Percentiles rank a stretch among this genome's conserved stretches.
phyloP scores from a whole-genome alignment of 2,113 vertebrate species.

The Emberiza fucata region DNA sequence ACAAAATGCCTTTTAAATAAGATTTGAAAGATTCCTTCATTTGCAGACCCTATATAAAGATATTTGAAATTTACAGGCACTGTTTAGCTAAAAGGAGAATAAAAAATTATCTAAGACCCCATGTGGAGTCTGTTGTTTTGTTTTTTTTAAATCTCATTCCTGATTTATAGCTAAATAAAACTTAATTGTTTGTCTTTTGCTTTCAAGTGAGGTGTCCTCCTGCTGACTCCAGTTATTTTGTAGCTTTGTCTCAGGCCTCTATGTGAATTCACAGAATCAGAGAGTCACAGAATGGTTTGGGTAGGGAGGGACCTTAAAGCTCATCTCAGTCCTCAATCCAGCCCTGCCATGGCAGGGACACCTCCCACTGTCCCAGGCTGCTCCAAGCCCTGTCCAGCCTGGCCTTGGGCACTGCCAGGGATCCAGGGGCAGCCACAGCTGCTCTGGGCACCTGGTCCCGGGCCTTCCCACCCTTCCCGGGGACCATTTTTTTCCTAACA shows the following conservation, averaged over 20 bases:
- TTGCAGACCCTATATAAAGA: not conserved
- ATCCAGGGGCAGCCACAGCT: not conserved
- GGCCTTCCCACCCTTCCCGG: accelerated
- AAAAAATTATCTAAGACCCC: not conserved
- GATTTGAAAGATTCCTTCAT: not conserved
- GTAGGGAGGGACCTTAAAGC: not conserved
- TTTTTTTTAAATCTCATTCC: not conserved
- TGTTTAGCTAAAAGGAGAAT: not conserved
- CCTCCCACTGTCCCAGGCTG: accelerated
- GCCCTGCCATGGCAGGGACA: not conserved
- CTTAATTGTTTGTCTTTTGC: not conserved
- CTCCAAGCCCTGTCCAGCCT: accelerated
- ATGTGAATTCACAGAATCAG: not conserved
- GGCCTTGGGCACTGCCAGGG: not conserved
- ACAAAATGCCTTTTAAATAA: not conserved
- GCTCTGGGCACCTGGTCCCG: not conserved
- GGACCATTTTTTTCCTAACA: not conserved
- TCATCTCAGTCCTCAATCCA: no score
- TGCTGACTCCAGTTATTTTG: not conserved
- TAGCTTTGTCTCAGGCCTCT: not conserved
- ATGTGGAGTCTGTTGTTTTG: not conserved
- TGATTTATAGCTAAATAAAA: not conserved
- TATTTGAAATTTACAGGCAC: not conserved
- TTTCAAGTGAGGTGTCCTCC: not conserved
- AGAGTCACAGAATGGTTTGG: accelerated